Base-by-base conservation (phyloP, 2,888 invertebrate species). In the Nemurella pictetii region DNA sequence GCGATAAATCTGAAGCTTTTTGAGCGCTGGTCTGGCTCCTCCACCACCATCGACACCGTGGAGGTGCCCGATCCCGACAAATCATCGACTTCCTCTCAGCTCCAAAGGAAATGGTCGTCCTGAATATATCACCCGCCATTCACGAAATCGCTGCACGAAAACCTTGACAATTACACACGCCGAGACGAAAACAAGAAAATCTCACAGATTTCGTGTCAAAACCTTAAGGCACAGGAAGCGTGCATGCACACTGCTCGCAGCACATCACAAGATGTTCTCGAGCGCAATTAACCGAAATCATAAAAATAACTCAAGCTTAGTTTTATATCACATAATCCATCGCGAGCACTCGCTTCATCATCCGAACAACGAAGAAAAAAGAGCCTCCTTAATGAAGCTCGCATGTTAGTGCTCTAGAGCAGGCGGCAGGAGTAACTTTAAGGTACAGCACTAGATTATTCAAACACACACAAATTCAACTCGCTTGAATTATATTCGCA, bases 401-500 rank as follows among this genome's bases (percentile, higher is more conserved):
- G 55, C 55, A 55, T 55, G 55, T 55, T n/a, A n/a, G n/a, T n/a
- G n/a, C n/a, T n/a, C n/a, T n/a, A n/a, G n/a, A n/a, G n/a, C n/a
- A n/a, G n/a, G n/a, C n/a, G n/a, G n/a, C n/a, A 55, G 55, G 1
- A 55, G 55, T 55, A 55, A 4, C 35, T 35, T 7, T 15, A 55
- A 55, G 1, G 20, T 55, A 55, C n/a, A n/a, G n/a, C n/a, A n/a
- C n/a, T n/a, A 20, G 55, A 55, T 55, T 55, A 55, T 55, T 12
- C n/a, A n/a, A n/a, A n/a, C n/a, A n/a, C n/a, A n/a, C 55, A 20
- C 15, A 55, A 55, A 55, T 55, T 55, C 55, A 7, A 55, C 55
- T 55, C 55, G 12, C 5, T 55, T 55, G 55, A 55, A 28, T 78
- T 30, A 78, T 29, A 78, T 30, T 78, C 55, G 78, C 78, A 78